Conservation (phyloP, 2,888 invertebrate genomes). For the Prosopocoilus inquinatus region DNA sequence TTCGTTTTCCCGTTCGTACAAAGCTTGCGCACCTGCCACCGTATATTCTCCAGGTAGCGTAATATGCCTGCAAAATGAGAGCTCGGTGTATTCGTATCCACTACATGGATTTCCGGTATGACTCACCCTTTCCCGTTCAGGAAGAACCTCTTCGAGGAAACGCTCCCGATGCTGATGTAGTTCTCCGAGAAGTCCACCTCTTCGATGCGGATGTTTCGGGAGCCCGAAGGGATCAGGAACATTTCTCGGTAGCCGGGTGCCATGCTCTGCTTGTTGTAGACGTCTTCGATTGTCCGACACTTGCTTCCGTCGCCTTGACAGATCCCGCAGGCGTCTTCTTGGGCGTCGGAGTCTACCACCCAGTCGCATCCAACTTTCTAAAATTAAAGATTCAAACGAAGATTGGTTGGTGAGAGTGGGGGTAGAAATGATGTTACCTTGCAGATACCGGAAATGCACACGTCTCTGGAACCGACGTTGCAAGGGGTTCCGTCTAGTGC, state of each 20-base stretch:
- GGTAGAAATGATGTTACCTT: slow-evolving; percentile 54
- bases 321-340: slow-evolving; percentile 82
- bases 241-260: slow-evolving; percentile 59
- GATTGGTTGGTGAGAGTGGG: neutral
- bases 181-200: slow-evolving; percentile 76
- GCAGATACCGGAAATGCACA: slow-evolving; percentile 79
- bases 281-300: slow-evolving; percentile 68
- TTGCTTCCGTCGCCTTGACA: slow-evolving; percentile 82
- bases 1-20: slow-evolving; percentile 76
- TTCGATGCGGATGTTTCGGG: slow-evolving; percentile 74
- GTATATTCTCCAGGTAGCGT: slow-evolving; percentile 77
- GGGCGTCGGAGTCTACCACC: slow-evolving; percentile 74
- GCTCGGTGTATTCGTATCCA: neutral
- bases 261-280: slow-evolving; percentile 53
- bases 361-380: slow-evolving; percentile 92
- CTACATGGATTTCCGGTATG: neutral
- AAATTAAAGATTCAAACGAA: slow-evolving; percentile 29
- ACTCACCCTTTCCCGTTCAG: slow-evolving; percentile 74
- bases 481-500: slow-evolving; percentile 86
- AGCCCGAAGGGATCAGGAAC: slow-evolving; percentile 74
- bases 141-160: slow-evolving; percentile 68
- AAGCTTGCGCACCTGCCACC: slow-evolving; percentile 74
- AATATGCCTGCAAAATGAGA: slow-evolving; percentile 56
- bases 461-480: slow-evolving; percentile 74
- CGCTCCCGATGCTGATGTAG: slow-evolving; percentile 75